These are phyloP conservation scores for Chymomyza amoena DNA, from an alignment of 2,888 invertebrate genomes.

Conservation along the genomic window DNA sequence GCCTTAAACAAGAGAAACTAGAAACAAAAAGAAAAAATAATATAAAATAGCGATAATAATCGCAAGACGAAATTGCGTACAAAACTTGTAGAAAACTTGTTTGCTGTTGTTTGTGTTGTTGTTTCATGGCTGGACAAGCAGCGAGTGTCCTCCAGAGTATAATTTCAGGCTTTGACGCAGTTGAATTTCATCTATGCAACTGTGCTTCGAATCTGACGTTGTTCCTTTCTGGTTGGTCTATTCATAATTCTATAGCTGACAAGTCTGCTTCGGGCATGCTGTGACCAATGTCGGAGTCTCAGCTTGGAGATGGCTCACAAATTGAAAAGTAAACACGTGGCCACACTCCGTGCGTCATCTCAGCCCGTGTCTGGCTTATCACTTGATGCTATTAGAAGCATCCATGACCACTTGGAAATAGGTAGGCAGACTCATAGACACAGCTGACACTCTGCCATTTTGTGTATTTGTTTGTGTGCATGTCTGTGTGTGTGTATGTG, in stretches of 20 bases:
- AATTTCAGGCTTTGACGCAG: not conserved
- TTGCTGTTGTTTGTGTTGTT: not conserved
- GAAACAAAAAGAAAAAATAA: not conserved
- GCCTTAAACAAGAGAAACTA: not conserved
- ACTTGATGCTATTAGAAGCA: not conserved
- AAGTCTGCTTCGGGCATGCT: not conserved
- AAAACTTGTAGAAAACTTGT: not conserved
- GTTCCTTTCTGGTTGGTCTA: slow-evolving; percentile 22
- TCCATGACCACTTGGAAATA: not conserved
- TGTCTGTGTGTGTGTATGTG: not conserved
- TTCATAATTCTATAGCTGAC: slow-evolving; percentile 59
- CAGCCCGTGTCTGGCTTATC: not conserved
- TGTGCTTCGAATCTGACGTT: not conserved
- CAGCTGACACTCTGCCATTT: slow-evolving; percentile 32
- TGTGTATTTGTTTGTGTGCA: slow-evolving; percentile 1
- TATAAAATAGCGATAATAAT: too few species aligned
- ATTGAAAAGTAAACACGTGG: slow-evolving; percentile 51
- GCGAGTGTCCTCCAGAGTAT: not conserved
- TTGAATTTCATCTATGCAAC: not conserved
- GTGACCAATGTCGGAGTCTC: not conserved
- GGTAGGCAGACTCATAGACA: not conserved
- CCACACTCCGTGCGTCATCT: not conserved
- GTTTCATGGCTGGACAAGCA: not conserved
- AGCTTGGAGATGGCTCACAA: slow-evolving; percentile 26
- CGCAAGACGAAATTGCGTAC: not conserved